phyloP scores from a whole-genome alignment of 1,140 invertebrate species.

The Diachasmimorpha longicaudata region DNA sequence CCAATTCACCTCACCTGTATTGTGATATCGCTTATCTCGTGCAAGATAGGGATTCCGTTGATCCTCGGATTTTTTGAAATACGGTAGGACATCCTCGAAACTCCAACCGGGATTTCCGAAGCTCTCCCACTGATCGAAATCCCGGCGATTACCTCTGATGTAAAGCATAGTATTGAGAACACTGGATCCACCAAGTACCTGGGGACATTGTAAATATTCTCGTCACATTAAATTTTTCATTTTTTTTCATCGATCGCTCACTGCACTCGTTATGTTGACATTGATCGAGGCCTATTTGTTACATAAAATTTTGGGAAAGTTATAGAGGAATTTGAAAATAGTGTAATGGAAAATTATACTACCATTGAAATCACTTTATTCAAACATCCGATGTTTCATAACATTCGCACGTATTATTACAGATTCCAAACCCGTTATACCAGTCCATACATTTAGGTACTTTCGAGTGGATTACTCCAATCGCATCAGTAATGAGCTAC shows the following conservation, averaged over 20 bases:
- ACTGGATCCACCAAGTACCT: constrained; percentile 83
- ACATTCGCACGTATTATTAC: not conserved
- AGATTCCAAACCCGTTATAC: not conserved
- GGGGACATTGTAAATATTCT: not conserved
- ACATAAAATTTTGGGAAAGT: no score
- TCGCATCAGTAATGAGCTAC: not conserved
- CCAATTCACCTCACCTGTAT: constrained; percentile 63
- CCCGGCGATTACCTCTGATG: constrained; percentile 85
- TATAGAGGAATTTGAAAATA: no score
- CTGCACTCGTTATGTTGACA: not conserved
- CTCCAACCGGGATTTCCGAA: constrained; percentile 90
- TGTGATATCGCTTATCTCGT: constrained; percentile 72
- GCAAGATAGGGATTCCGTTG: constrained; percentile 83
- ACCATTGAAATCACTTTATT: not conserved
- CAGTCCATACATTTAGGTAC: not conserved
- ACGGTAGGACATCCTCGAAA: constrained; percentile 84
- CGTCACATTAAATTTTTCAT: not conserved
- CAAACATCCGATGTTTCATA: not conserved
- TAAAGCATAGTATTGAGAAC: constrained; percentile 92
- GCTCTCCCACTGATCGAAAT: constrained; percentile 89
- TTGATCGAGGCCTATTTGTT: not conserved
- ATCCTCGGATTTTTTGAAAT: constrained; percentile 87
- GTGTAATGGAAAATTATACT: no score
- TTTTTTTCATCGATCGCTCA: not conserved
- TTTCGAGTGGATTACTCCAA: not conserved